Evolutionary conservation across 1,140 invertebrate genomes (phyloP).

Genomic region (Procambarus clarkii): DNA sequence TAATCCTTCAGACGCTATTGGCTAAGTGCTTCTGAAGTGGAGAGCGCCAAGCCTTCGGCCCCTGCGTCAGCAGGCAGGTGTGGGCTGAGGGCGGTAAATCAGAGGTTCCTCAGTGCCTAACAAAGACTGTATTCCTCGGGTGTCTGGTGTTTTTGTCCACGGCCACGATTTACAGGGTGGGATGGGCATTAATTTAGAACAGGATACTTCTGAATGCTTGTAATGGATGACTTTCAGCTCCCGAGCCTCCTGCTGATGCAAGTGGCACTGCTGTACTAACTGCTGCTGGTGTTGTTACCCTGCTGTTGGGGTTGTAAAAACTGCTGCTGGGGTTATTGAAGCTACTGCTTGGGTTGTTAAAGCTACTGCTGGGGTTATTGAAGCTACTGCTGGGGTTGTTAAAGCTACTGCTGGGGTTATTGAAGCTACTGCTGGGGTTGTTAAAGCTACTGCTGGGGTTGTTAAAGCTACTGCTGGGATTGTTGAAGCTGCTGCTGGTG

Average conservation of each 20-base stretch:
- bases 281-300: not conserved
- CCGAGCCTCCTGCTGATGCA: not conserved
- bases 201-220: constrained; percentile 66
- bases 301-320: not conserved
- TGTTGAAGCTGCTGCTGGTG: not conserved
- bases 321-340: not conserved
- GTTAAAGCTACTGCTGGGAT: not conserved
- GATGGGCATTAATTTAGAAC: constrained; percentile 62
- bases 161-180: constrained; percentile 61
- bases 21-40: constrained; percentile 36
- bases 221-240: constrained; percentile 54
- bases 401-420: not conserved
- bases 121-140: constrained; percentile 51
- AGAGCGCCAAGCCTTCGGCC: constrained; percentile 15
- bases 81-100: constrained; percentile 39
- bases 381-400: not conserved
- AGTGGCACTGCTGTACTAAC: not conserved
- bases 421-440: not conserved
- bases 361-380: not conserved
- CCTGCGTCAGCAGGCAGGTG: constrained; percentile 52
- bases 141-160: constrained; percentile 52
- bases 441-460: not conserved
- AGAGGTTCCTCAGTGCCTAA: constrained; percentile 49
- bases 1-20: not conserved
- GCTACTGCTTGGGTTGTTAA: not conserved